Evolutionary conservation across 37 sponge, comb jelly and placozoan genomes (phyloP), one percentile per base, ranked within the genome.

Genomic region (Haliclona indistincta): DNA sequence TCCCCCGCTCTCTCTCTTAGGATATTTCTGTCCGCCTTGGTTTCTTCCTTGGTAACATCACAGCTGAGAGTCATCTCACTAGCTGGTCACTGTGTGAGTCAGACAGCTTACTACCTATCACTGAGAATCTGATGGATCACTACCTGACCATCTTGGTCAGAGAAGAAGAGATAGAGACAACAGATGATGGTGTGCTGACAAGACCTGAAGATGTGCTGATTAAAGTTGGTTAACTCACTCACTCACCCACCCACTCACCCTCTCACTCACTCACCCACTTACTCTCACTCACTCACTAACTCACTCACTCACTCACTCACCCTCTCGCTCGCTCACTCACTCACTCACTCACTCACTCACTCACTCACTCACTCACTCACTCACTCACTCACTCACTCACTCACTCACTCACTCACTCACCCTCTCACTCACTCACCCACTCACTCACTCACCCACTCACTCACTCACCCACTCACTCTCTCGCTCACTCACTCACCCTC

Each of bases 31-130:
- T 94, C 13, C 79, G 94, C 5, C 60, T 94, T 56, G 86, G 94
- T 68, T 94, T 90, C 77, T 78, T 86, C 19, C 84, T 94, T 30
- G 92, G 94, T 23, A 94, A 94, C 66, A 26, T 93, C 35, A 77
- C 86, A 6, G 36, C 82, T 25, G 74, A 55, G n/a, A 75, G 82
- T 39, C 56, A 72, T 19, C 58, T 28, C 28, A 53, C 60, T 3
- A 78, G 89, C 36, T 13, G 52, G 56, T 15, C 38, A 11, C 70
- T 89, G 45, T 69, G 49, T 58, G 62, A 42, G 70, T 41, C 40
- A 1, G 54, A 76, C 61, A 47, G 60, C 2, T 53, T 58, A 23
- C 45, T 81, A 15, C 56, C 65, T 29, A n/a, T n/a, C n/a, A 39
- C 51, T 22, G 1, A 5, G 1, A 34, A 20, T 26, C 17, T 1